Evolutionary conservation across 2,797 vertebrate genomes (phyloP), one percentile per base, ranked within the genome.

Genomic region (Danionella dracula): DNA sequence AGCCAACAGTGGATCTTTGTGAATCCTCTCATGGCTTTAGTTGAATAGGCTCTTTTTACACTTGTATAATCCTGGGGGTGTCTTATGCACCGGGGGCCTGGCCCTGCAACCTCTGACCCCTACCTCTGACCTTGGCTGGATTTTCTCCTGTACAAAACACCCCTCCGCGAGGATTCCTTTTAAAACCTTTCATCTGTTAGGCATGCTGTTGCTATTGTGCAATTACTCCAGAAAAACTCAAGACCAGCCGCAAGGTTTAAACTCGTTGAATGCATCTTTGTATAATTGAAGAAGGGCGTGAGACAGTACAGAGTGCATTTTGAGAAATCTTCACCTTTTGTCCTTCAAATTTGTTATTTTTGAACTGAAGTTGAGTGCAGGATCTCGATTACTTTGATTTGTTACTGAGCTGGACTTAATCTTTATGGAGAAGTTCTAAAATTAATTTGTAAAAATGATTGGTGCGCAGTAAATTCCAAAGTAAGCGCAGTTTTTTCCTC

Each of bases 41-140:
- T 76, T 90, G 85, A 90, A 91, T 89, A 80, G 85, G 80, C 77
- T 87, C 85, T 86, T 90, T 91, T 88, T 88, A 84, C 83, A 87
- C 84, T 88, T 86, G 83, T 87, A 84, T 89, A 89, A 87, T 90
- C 88, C 86, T 85, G 80, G 79, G 83, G 85, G 83, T 73, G 84
- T 86, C 82, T 84, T 81, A 31, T 62, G 58, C 79, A 74, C 55
- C 38, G 4, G 34, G 84, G 81, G 79, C 82, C 85, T 85, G 31
- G 86, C 87, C 75, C 80, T 37, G 35, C 59, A 82, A 86, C 84
- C 89, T 74, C 77, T 81, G 82, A 88, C 86, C 86, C 78, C 53
- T 82, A 87, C 88, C 87, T 84, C 75, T 87, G 88, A 89, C 88
- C 87, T 84, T 55, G 74, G 73, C 78, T 83, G 81, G 79, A 86